These are phyloP conservation scores for Venturia canescens DNA, from an alignment of 1,140 invertebrate species.

Conservation along the genomic window DNA sequence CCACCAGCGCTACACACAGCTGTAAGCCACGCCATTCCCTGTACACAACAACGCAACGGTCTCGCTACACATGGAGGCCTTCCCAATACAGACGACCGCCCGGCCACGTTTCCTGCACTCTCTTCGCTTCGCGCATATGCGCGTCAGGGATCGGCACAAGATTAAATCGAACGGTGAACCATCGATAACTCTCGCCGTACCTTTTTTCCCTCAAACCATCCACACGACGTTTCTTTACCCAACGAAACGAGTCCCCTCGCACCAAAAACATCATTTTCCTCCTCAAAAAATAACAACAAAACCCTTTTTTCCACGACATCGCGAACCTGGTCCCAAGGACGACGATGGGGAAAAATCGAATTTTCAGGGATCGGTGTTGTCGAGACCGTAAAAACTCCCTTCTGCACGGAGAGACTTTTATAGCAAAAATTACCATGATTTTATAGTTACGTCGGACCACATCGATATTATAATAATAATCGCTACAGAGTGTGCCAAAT, in stretches of 20 bases:
- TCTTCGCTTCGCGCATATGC: background rate
- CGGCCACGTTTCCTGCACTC: constrained; percentile 41
- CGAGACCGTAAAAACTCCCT: no score
- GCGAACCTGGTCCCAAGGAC: background rate
- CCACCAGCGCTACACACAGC: constrained; percentile 63
- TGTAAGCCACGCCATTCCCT: constrained; percentile 58
- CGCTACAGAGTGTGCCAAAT: no score
- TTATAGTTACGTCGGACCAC: no score
- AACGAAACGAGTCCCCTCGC: background rate
- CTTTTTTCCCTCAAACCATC: background rate
- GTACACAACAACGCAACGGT: background rate
- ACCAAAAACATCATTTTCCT: background rate
- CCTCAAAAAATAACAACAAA: background rate
- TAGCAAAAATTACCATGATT: no score
- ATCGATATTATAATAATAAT: no score
- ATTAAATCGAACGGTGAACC: constrained; percentile 1
- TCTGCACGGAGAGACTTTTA: no score
- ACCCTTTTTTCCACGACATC: background rate
- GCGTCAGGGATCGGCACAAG: background rate
- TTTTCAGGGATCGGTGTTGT: no score
- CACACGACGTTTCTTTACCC: background rate
- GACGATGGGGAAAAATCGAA: no score
- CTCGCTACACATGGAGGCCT: background rate
- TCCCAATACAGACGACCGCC: background rate
- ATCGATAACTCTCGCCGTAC: background rate